Conservation (phyloP, 2,797 vertebrate genomes). For the Enteromius paludinosus region DNA sequence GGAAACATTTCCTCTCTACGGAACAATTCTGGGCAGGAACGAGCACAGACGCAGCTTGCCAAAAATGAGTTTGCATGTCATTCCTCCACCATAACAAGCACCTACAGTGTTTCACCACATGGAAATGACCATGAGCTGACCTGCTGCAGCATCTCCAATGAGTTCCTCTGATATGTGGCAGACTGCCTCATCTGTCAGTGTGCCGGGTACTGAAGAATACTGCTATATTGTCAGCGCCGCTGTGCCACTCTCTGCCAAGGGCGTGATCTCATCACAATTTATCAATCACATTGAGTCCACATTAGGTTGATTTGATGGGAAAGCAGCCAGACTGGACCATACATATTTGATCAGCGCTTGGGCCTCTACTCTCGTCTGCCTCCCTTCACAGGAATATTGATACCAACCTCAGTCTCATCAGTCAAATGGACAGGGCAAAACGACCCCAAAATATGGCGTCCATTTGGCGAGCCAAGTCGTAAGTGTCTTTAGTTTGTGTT, state of each 20-base stretch:
- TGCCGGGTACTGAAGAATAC: conserved; percentile 57
- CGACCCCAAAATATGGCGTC: conserved; percentile 10
- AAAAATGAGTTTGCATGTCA: conserved; percentile 34
- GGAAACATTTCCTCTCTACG: not conserved
- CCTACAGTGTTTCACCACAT: conserved; percentile 36
- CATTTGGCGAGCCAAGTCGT: not conserved
- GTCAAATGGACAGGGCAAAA: conserved; percentile 38
- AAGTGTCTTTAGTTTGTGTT: not conserved
- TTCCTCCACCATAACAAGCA: conserved; percentile 40
- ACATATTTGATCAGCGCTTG: conserved; percentile 58
- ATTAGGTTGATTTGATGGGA: conserved; percentile 63
- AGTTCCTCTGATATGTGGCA: conserved; percentile 29
- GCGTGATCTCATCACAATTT: conserved; percentile 57
- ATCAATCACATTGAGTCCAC: conserved; percentile 60
- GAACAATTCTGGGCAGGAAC: conserved; percentile 21
- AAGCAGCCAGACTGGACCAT: conserved; percentile 51
- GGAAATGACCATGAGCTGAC: conserved; percentile 26
- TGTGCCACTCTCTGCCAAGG: conserved; percentile 45
- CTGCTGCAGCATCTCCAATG: conserved; percentile 4
- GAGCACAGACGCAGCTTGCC: conserved; percentile 19
- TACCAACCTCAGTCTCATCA: conserved; percentile 47
- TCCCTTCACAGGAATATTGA: conserved; percentile 32
- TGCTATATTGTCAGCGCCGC: conserved; percentile 58
- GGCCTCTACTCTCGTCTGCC: conserved; percentile 11
- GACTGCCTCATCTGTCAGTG: conserved; percentile 44